Conservation (phyloP, 2,113 vertebrate species). For the Eleginops maclovinus region DNA sequence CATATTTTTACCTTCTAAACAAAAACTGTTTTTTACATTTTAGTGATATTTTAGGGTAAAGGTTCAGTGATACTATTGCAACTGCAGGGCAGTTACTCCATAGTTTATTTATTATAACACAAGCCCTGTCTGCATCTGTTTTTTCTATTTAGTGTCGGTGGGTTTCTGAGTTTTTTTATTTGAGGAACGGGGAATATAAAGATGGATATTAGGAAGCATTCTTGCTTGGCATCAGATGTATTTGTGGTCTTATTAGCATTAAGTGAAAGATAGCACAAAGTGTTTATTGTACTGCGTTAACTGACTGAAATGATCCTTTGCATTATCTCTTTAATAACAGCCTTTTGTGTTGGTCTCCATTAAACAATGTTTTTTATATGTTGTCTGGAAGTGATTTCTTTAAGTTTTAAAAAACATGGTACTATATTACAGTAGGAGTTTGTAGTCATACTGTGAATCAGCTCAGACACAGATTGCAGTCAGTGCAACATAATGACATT, state of each 20-base stretch:
- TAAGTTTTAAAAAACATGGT: constrained; percentile 23
- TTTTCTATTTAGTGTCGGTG: constrained; percentile 40
- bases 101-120: constrained; percentile 82
- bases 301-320: constrained; percentile 77
- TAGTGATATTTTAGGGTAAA: constrained; percentile 26
- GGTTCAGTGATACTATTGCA: constrained; percentile 42
- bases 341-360: constrained; percentile 54
- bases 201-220: constrained; percentile 13
- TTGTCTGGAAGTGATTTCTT: constrained; percentile 21
- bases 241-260: constrained; percentile 43
- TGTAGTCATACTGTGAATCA: constrained; percentile 37
- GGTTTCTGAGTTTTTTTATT: constrained; percentile 35
- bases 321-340: constrained; percentile 77
- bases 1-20: constrained; percentile 42
- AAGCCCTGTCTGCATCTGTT: constrained; percentile 51
- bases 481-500: constrained; percentile 30
- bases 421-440: constrained; percentile 1
- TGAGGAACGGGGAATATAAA: background rate
- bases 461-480: constrained; percentile 11
- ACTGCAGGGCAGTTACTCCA: constrained; percentile 85
- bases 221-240: constrained; percentile 10
- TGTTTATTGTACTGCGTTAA: constrained; percentile 56
- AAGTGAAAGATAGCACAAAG: constrained; percentile 31
- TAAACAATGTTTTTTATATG: constrained; percentile 62
- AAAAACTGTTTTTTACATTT: constrained; percentile 36